Evolutionary conservation across 1,140 invertebrate species (phyloP), one percentile per base, ranked within the genome.

Genomic region (Ooceraea biroi): DNA sequence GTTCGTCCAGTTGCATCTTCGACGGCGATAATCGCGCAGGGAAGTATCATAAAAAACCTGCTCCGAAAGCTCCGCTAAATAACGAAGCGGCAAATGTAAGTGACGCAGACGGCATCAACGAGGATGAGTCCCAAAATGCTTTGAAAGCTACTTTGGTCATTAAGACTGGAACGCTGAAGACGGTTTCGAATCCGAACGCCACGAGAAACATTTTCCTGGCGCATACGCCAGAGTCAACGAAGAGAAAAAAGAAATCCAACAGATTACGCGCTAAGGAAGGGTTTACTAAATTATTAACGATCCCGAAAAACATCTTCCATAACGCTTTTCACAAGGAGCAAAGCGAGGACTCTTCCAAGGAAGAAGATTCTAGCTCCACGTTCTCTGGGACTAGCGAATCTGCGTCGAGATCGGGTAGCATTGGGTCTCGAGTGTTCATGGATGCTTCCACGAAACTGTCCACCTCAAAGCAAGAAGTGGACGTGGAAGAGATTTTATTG

Each of bases 1-100:
- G 52, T 30, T 50, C 90, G 7, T 89, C 90, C 7, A 83, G 86
- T 60, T 90, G 82, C 30, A 90, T 78, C 71, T 90, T 90, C 0
- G 91, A 91, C 10, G 71, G 66, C 8, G 82, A 85, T 11, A 83
- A 83, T 66, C 89, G 94, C 36, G 93, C 94, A 0, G 94, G 94
- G 1, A 94, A 89, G 65, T 95, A 95, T 58, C 74, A 94, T 46
- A 95, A 95, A 73, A 94, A 91, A 61, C 92, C 90, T 27, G 94
- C 94, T 0, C 94, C 94, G 0, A 93, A 88, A 72, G 87, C 65
- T 11, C 93, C 92, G 0, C 27, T 80, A 1, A 22, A 10, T 25
- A 66, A 50, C 12, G 60, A 66, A 12, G 0, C 71, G 19, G 11
- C 17, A 46, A 77, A 7, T 36, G 4, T 66, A 36, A 65, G 8